phyloP scores from a whole-genome alignment of 2,888 invertebrate genomes.

The Cryptophagus acutangulus region DNA sequence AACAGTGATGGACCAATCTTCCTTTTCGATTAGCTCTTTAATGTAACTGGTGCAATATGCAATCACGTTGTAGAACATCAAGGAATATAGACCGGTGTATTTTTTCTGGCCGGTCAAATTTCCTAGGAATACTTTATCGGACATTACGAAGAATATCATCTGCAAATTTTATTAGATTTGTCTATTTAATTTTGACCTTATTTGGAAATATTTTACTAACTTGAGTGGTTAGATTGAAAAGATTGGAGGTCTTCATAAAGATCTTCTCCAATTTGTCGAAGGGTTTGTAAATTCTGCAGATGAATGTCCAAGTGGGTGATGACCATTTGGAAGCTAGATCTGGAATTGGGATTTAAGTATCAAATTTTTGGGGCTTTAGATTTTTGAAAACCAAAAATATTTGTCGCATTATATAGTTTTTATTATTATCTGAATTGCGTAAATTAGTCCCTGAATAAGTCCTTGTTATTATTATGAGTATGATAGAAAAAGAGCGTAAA shows the following conservation, averaged over 20 bases:
- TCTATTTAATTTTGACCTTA: background rate
- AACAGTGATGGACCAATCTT: constrained; percentile 73
- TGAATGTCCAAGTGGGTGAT: constrained; percentile 47
- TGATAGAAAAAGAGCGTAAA: too few relatives aligned
- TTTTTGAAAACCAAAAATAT: background rate
- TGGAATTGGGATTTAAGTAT: constrained; percentile 40
- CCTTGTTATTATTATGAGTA: too few relatives aligned
- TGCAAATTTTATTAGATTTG: constrained; percentile 44
- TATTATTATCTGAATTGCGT: too few relatives aligned
- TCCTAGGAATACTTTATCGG: constrained; percentile 60
- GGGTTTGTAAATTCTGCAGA: constrained; percentile 54
- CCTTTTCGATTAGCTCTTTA: constrained; percentile 66
- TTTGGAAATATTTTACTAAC: constrained; percentile 44
- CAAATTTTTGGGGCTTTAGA: background rate
- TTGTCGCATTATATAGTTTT: too few relatives aligned
- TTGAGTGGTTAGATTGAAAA: constrained; percentile 67
- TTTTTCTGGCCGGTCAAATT: constrained; percentile 47
- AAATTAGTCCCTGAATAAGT: too few relatives aligned
- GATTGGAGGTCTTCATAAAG: constrained; percentile 65
- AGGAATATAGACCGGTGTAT: constrained; percentile 67
- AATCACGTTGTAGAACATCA: constrained; percentile 78
- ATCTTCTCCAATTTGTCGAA: constrained; percentile 61
- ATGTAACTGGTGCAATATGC: constrained; percentile 74
- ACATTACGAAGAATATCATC: constrained; percentile 68
- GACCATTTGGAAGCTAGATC: constrained; percentile 42